A percentile compares a stretch with the other conserved stretches of the same genome.
These are phyloP conservation scores for Lontra canadensis DNA, from an alignment of 2,113 vertebrate species.

Conservation along the genomic window DNA sequence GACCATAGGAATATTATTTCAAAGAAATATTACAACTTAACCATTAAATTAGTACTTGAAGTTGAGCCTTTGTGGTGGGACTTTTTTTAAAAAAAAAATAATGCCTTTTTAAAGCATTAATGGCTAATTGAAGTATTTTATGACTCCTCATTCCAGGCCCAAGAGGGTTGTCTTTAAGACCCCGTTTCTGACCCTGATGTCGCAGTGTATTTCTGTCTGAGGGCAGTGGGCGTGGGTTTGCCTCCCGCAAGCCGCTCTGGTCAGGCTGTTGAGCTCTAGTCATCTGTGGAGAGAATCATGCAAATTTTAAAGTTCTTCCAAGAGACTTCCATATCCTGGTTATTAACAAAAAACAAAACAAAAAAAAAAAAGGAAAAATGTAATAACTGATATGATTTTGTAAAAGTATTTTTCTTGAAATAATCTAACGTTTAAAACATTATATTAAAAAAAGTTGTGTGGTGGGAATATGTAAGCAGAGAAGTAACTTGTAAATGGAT, in stretches of 20 bases:
- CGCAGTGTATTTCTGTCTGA: background rate
- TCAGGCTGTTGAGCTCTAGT: conserved; percentile 65
- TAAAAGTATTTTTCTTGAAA: conserved; percentile 90
- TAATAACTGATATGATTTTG: conserved; percentile 86
- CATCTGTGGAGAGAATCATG: conserved; percentile 75
- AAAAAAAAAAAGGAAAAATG: conserved; percentile 47
- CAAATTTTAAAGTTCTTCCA: conserved; percentile 86
- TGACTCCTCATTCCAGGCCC: conserved; percentile 84
- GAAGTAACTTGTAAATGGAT: conserved; percentile 82
- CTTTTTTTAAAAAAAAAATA: conserved; percentile 77
- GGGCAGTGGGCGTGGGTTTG: conserved; percentile 68
- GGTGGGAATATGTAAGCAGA: conserved; percentile 82
- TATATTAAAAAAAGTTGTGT: conserved; percentile 85
- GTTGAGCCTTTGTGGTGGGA: conserved; percentile 82
- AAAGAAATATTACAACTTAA: conserved; percentile 86
- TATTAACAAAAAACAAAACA: conserved; percentile 78
- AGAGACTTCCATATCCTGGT: conserved; percentile 86
- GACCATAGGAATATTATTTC: conserved; percentile 88
- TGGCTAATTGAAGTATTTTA: conserved; percentile 85
- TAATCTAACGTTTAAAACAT: conserved; percentile 89
- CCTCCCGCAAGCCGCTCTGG: conserved; percentile 62
- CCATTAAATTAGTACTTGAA: conserved; percentile 88
- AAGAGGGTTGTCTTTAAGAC: conserved; percentile 76
- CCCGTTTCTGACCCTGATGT: conserved; percentile 54
- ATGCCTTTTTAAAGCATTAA: conserved; percentile 83